Evolutionary conservation across 1,140 invertebrate species (phyloP).

Genomic region (Drosophila kurseongensis): DNA sequence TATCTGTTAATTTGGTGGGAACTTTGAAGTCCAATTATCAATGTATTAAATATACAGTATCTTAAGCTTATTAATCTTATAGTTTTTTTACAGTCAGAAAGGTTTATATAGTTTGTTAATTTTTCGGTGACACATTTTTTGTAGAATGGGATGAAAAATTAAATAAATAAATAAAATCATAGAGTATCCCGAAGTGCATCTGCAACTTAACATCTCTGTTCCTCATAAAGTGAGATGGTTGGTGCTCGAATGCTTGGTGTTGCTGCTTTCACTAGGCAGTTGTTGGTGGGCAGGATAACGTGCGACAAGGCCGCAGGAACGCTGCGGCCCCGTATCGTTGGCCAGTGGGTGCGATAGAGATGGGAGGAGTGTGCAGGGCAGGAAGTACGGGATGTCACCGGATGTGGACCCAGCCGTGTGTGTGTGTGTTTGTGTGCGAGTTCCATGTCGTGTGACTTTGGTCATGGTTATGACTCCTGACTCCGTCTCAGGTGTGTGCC

Average conservation of each 20-base stretch:
- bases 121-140: too few relatives aligned
- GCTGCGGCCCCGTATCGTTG: constrained; percentile 40
- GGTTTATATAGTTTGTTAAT: too few relatives aligned
- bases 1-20: too few relatives aligned
- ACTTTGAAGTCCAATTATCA: too few relatives aligned
- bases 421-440: constrained; percentile 33
- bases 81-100: too few relatives aligned
- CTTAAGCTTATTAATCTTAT: too few relatives aligned
- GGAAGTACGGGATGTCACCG: constrained; percentile 80
- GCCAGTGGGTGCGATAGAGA: constrained; percentile 12
- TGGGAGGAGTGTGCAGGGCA: constrained; percentile 23
- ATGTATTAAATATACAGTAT: too few relatives aligned
- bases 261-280: constrained; percentile 45
- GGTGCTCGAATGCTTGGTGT: constrained; percentile 28
- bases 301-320: constrained; percentile 78
- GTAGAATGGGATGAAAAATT: too few relatives aligned
- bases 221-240: constrained; percentile 52
- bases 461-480: constrained; percentile 76
- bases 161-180: too few relatives aligned
- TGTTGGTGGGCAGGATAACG: constrained; percentile 60
- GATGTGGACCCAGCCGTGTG: constrained; percentile 64
- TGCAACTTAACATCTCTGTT: constrained; percentile 7
- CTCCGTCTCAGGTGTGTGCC: constrained; percentile 46
- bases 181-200: constrained; percentile 33
- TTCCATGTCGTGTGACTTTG: constrained; percentile 74